phyloP scores from a whole-genome alignment of 1,140 invertebrate genomes.

The Lordiphosa mommai region DNA sequence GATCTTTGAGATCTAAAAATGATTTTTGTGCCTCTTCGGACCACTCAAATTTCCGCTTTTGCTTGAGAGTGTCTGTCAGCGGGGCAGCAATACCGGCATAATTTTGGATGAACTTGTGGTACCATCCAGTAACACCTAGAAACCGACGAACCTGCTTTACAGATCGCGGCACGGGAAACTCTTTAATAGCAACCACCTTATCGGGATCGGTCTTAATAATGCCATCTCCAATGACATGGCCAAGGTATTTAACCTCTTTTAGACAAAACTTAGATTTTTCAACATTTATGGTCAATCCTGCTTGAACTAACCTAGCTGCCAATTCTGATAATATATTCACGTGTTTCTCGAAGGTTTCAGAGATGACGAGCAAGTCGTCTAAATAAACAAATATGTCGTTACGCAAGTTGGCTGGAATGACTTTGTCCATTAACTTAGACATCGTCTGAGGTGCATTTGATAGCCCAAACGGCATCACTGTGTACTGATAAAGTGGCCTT shows the following conservation, averaged over 20 bases:
- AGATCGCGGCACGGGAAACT: neutral
- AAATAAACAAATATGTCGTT: too few species aligned
- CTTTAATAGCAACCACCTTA: neutral
- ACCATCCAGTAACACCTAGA: slow-evolving; percentile 1
- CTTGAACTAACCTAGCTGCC: neutral
- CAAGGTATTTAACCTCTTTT: slow-evolving; percentile 1
- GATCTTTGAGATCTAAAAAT: neutral
- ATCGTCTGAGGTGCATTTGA: slow-evolving; percentile 5
- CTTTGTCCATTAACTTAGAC: slow-evolving; percentile 15
- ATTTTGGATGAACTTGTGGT: slow-evolving; percentile 1
- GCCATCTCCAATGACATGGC: neutral
- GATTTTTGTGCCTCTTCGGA: neutral
- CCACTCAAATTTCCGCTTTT: neutral
- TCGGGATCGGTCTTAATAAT: neutral
- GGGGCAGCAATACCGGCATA: neutral
- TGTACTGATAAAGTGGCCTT: too few species aligned
- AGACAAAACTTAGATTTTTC: slow-evolving; percentile 2
- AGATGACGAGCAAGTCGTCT: too few species aligned
- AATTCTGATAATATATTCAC: neutral
- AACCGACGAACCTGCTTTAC: neutral
- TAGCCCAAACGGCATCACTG: neutral
- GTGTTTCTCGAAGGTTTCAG: neutral
- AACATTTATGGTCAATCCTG: slow-evolving; percentile 11
- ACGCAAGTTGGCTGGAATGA: slow-evolving; percentile 1
- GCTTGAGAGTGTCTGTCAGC: neutral